Base-by-base conservation (phyloP, 2,797 vertebrate species). In the Nasua narica region DNA sequence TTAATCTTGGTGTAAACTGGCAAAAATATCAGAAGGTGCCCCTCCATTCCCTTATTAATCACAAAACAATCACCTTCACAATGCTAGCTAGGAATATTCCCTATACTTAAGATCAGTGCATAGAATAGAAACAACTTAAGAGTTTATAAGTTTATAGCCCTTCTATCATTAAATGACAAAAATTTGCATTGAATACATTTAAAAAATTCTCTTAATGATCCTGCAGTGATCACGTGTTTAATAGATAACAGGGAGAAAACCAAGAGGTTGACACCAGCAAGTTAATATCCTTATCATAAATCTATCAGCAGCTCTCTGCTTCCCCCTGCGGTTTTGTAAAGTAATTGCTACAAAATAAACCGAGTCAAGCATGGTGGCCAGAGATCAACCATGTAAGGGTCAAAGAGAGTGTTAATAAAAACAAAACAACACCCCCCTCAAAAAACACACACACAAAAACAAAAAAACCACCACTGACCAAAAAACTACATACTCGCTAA, bases 241-340 rank as follows among this genome's bases (percentile, higher is more conserved):
- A 87, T 3, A 92, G 40, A 79, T 3, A 95, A 85, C 3, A 76
- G 60, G 50, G 58, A 82, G 54, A 96, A 88, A 74, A 86, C 37
- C 43, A 82, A 85, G 37, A 88, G 40, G 5, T 23, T 94, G 43
- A 54, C 2, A 35, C 19, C 77, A 25, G 27, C 43, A 72, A 81
- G n/a, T 62, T 16, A 56, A 86, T 27, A 69, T 72, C 69, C 46
- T 5, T 32, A 50, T 5, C 77, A 35, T 84, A 62, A 79, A 58
- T 60, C 70, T 50, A 32, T 89, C 40, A 60, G 96, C 15, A 96
- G 98, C 56, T 97, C 93, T 98, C 86, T 98, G 98, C 97, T 97
- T 97, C 98, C 98, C 97, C 92, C 98, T 98, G 97, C 97, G 98
- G 98, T 88, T 97, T 35, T 91, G 90, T 60, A 84, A 95, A 95